phyloP scores from a whole-genome alignment of 2,113 vertebrate species.

The Bos javanicus region DNA sequence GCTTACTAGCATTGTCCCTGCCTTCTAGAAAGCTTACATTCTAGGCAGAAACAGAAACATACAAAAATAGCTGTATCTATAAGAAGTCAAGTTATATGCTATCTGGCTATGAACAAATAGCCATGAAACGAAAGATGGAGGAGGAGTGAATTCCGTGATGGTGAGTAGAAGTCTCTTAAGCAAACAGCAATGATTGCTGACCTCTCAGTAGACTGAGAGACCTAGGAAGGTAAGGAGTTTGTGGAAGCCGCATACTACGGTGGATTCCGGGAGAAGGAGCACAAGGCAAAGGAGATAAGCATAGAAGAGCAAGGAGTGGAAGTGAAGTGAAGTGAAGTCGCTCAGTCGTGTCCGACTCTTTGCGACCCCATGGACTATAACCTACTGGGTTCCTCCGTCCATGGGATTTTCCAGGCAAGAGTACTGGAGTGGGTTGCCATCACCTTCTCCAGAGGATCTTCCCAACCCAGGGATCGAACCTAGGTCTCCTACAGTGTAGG shows the following conservation, averaged over 20 bases:
- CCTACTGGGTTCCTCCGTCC: neutral
- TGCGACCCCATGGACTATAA: neutral
- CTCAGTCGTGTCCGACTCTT: accelerated
- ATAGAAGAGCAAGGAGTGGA: neutral
- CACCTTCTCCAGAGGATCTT: neutral
- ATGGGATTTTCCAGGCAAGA: neutral
- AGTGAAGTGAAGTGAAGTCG: neutral
- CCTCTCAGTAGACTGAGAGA: neutral
- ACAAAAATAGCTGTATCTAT: neutral
- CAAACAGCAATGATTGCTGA: neutral
- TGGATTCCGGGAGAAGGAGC: neutral
- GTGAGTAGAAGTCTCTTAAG: neutral
- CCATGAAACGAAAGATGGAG: neutral
- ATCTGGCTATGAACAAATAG: neutral
- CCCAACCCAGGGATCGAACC: neutral
- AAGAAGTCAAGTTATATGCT: neutral
- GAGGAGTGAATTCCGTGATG: neutral
- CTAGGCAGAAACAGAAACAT: neutral
- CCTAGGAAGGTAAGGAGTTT: neutral
- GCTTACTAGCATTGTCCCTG: neutral
- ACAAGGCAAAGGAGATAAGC: neutral
- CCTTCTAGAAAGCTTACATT: neutral
- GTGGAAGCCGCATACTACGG: neutral
- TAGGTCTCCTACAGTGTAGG: neutral
- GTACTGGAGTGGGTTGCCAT: neutral